Percentiles rank a stretch among this genome's conserved stretches.
phyloP scores from a whole-genome alignment of 2,113 vertebrate genomes.

The Arvicanthis niloticus region DNA sequence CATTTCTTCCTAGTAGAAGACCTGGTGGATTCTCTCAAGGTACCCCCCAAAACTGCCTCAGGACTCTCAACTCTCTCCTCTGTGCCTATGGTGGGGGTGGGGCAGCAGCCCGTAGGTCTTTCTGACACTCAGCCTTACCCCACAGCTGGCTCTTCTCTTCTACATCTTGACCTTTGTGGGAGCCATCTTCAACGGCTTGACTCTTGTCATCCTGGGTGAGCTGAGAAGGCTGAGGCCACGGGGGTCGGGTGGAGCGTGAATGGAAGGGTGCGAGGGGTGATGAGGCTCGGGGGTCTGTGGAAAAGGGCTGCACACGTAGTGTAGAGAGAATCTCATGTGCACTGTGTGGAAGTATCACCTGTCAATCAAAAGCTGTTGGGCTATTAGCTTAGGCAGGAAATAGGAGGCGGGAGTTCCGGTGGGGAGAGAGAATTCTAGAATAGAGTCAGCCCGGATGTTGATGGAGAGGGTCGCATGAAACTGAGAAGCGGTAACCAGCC shows the following conservation, averaged over 20 bases:
- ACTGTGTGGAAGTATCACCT: no score
- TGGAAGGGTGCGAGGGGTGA: neutral
- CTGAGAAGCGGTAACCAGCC: no score
- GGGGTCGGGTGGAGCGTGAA: no score
- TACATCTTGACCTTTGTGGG: slow-evolving; percentile 95
- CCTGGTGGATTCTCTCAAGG: slow-evolving; percentile 94
- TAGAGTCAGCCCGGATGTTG: no score
- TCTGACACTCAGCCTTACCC: slow-evolving; percentile 54
- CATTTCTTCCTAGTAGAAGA: slow-evolving; percentile 92
- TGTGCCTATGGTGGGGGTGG: neutral
- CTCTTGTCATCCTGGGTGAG: slow-evolving; percentile 93
- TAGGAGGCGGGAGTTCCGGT: no score
- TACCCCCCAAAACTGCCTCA: slow-evolving; percentile 69
- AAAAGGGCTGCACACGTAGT: neutral
- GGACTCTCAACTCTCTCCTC: neutral
- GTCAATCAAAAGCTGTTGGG: no score
- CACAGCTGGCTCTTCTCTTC: slow-evolving; percentile 91
- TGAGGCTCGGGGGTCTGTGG: no score
- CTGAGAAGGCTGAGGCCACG: neutral
- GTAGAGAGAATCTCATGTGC: no score
- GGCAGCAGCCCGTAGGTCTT: neutral
- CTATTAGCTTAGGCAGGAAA: no score
- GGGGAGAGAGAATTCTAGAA: no score
- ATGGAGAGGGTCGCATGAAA: no score
- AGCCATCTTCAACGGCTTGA: slow-evolving; percentile 93